Conservation (phyloP, 2,888 invertebrate species). For the Clepsis dumicolana region DNA sequence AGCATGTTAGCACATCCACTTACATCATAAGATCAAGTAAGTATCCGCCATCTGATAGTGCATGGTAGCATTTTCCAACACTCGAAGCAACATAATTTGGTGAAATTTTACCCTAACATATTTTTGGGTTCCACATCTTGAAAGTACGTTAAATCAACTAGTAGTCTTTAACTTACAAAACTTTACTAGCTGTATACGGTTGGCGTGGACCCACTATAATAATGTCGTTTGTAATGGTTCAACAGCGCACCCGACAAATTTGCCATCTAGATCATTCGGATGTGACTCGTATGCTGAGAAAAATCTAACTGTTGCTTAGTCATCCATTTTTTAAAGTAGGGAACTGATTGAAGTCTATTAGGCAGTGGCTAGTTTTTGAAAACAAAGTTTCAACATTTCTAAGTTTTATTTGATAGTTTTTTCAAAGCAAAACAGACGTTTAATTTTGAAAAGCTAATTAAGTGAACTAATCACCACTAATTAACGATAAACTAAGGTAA, state of each 20-base stretch:
- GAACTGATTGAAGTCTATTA: background rate
- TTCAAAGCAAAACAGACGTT: background rate
- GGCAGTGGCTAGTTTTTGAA: background rate
- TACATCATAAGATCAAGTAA: too few species aligned
- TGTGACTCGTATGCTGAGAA: slow-evolving; percentile 3
- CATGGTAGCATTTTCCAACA: too few species aligned
- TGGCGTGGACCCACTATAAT: slow-evolving; percentile 26
- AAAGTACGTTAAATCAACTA: too few species aligned
- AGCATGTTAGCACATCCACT: too few species aligned
- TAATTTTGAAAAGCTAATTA: background rate
- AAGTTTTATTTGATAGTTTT: too few species aligned
- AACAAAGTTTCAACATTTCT: background rate
- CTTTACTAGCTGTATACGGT: slow-evolving; percentile 10
- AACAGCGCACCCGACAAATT: slow-evolving; percentile 4
- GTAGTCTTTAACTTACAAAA: too few species aligned
- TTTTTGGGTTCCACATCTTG: too few species aligned
- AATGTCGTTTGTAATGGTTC: slow-evolving; percentile 21
- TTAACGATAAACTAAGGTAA: background rate
- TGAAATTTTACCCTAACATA: too few species aligned
- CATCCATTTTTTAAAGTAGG: background rate
- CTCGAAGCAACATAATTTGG: too few species aligned
- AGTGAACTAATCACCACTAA: background rate
- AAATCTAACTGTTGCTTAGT: background rate
- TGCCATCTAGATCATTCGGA: slow-evolving; percentile 11
- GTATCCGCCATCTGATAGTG: too few species aligned